phyloP scores from a whole-genome alignment of 2,888 invertebrate species.

The Mythimna loreyi region DNA sequence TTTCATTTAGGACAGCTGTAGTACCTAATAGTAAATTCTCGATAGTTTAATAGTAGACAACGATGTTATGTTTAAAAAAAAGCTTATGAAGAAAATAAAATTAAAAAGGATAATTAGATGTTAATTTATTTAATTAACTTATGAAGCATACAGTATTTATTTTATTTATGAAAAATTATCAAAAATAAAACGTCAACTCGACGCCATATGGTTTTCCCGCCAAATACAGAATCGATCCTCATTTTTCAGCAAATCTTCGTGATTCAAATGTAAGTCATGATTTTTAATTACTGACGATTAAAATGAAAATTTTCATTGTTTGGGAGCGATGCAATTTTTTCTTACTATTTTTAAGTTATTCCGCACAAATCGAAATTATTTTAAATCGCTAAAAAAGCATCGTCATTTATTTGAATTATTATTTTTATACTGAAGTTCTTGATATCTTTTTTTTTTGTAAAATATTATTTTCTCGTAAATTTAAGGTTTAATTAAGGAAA shows the following conservation, averaged over 20 bases:
- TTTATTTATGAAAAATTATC: neutral
- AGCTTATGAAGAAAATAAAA: neutral
- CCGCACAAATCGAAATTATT: conserved; percentile 57
- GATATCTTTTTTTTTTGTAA: conserved; percentile 56
- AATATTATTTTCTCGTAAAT: conserved; percentile 53
- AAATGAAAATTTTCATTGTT: conserved; percentile 41
- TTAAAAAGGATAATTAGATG: neutral
- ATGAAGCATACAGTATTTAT: conserved; percentile 10
- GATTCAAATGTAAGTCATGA: conserved; percentile 27
- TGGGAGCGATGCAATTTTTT: conserved; percentile 75
- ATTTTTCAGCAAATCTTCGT: conserved; percentile 20
- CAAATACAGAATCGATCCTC: conserved; percentile 61
- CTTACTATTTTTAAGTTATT: conserved; percentile 55
- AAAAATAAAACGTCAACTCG: neutral
- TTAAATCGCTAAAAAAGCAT: conserved; percentile 21
- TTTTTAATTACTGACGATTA: conserved; percentile 60
- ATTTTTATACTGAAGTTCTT: conserved; percentile 54
- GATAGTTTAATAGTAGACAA: conserved; percentile 20
- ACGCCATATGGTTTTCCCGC: conserved; percentile 61
- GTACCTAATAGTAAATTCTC: neutral
- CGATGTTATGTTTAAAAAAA: neutral
- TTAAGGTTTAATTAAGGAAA: conserved; percentile 60
- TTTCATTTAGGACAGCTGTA: conserved; percentile 29
- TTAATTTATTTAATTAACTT: conserved; percentile 29
- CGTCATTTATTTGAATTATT: conserved; percentile 41